These are phyloP conservation scores for Sinhomidia bicolor DNA, from an alignment of 2,888 invertebrate genomes.

Conservation along the genomic window DNA sequence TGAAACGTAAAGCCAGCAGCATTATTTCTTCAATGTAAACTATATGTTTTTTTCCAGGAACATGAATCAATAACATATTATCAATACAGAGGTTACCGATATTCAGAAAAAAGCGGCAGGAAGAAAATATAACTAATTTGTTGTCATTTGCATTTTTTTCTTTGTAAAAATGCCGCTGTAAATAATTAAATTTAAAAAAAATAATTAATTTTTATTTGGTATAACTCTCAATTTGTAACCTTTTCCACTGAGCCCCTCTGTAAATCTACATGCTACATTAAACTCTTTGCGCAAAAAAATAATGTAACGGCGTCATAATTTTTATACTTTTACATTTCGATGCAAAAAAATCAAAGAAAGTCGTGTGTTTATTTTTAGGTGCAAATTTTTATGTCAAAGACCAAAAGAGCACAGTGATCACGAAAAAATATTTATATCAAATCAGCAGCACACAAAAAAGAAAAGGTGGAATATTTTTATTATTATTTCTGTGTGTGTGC, in stretches of 20 bases:
- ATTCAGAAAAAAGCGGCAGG: too few species aligned
- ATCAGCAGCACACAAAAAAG: not conserved
- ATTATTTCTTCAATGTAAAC: conserved; percentile 23
- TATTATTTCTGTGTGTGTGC: not conserved
- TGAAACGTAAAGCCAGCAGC: conserved; percentile 60
- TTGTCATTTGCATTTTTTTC: conserved; percentile 72
- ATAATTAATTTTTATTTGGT: too few species aligned
- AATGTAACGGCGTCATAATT: too few species aligned
- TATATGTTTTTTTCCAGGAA: not conserved
- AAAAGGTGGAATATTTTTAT: not conserved
- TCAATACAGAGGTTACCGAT: too few species aligned
- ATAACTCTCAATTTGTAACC: too few species aligned
- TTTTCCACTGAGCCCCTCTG: too few species aligned
- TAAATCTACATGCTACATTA: too few species aligned
- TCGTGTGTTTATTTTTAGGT: not conserved
- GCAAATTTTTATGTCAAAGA: conserved; percentile 46
- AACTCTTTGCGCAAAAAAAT: too few species aligned
- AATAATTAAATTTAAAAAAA: too few species aligned
- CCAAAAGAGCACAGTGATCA: conserved; percentile 28
- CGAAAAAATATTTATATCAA: not conserved
- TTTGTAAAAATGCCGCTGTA: not conserved
- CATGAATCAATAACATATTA: conserved; percentile 79
- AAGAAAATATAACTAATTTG: too few species aligned
- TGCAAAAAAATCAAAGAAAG: too few species aligned
- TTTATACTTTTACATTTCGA: too few species aligned